phyloP scores from a whole-genome alignment of 2,888 invertebrate species.

The Drosophila multiciliata region DNA sequence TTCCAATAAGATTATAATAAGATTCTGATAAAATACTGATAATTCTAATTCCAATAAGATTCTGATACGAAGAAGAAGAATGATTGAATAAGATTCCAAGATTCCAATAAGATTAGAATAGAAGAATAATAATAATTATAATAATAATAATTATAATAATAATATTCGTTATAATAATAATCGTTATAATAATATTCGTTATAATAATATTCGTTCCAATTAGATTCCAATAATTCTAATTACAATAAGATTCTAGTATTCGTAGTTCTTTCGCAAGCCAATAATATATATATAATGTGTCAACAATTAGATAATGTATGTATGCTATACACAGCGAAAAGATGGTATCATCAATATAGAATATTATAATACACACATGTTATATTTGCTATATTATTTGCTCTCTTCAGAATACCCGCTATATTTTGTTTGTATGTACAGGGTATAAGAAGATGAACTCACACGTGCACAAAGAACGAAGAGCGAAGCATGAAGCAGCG shows the following conservation, averaged over 20 bases:
- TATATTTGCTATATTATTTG: neutral
- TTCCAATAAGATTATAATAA: too few species aligned
- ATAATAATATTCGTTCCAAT: too few species aligned
- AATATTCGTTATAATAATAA: too few species aligned
- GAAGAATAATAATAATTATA: too few species aligned
- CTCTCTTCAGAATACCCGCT: neutral
- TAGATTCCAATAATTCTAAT: too few species aligned
- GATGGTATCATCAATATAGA: neutral
- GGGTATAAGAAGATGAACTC: conserved; percentile 35
- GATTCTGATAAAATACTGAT: too few species aligned
- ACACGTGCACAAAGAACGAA: conserved; percentile 54
- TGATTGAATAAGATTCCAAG: too few species aligned
- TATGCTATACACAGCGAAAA: conserved; percentile 1
- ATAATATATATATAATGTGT: neutral
- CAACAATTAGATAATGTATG: neutral
- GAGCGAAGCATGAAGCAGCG: conserved; percentile 36
- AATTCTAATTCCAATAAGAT: too few species aligned
- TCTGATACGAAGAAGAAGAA: too few species aligned
- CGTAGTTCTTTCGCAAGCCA: neutral
- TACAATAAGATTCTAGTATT: neutral
- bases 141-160: too few species aligned
- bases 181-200: too few species aligned
- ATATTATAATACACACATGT: neutral
- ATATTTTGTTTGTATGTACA: neutral
- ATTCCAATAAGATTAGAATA: too few species aligned